Conservation (phyloP, 2,797 vertebrate genomes). For the Leuciscus waleckii region DNA sequence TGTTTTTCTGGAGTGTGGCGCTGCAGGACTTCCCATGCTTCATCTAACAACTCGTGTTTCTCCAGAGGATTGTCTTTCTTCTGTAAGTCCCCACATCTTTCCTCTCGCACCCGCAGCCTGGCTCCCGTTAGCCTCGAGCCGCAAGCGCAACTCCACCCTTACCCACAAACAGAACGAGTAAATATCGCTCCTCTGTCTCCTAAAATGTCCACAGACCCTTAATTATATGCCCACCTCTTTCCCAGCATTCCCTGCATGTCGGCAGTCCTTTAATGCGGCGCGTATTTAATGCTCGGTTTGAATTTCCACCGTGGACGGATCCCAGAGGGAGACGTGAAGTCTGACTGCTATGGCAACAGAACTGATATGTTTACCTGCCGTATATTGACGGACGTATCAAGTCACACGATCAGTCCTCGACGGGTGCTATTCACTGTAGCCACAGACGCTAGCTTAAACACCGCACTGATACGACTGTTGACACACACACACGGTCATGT, state of each 20-base stretch:
- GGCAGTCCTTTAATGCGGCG: constrained; percentile 55
- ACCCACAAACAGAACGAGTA: constrained; percentile 58
- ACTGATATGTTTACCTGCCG: constrained; percentile 54
- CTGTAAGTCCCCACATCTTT: constrained; percentile 42
- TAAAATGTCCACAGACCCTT: constrained; percentile 58
- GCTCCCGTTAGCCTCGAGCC: constrained; percentile 44
- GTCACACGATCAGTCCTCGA: neutral
- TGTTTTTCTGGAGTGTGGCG: neutral
- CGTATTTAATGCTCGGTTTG: constrained; percentile 52
- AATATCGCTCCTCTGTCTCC: constrained; percentile 58
- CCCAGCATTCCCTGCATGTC: constrained; percentile 55
- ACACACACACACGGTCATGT: neutral
- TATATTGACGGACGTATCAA: constrained; percentile 28
- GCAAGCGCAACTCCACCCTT: constrained; percentile 58
- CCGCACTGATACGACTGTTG: constrained; percentile 4
- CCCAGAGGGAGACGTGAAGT: constrained; percentile 48
- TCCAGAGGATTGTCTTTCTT: constrained; percentile 24
- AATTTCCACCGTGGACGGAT: constrained; percentile 47
- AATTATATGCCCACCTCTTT: constrained; percentile 62
- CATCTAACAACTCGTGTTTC: neutral
- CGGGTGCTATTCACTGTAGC: constrained; percentile 5
- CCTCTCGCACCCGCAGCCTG: constrained; percentile 52
- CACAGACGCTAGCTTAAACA: neutral
- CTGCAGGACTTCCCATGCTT: neutral
- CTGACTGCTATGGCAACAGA: constrained; percentile 54